A percentile compares a stretch with the other conserved stretches of the same genome.
These are phyloP conservation scores for Drosophila ogumai DNA, from an alignment of 1,140 invertebrate genomes.

Conservation along the genomic window DNA sequence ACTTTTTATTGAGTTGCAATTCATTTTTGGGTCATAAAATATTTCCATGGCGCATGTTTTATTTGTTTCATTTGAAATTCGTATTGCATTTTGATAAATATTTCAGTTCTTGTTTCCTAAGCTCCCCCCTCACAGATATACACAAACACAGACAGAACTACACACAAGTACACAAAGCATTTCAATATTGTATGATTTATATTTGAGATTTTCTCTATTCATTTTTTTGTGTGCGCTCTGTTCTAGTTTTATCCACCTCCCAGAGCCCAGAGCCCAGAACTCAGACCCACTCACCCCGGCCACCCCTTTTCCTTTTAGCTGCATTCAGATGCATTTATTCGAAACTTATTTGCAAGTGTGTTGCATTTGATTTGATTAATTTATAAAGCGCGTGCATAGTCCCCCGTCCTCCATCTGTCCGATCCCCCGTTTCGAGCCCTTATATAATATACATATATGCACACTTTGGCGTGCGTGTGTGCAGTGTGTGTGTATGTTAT, in stretches of 20 bases:
- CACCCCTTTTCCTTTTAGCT: slow-evolving; percentile 19
- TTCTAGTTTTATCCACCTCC: slow-evolving; percentile 21
- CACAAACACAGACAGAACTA: background rate
- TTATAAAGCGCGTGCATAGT: slow-evolving; percentile 58
- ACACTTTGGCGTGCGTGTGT: slow-evolving; percentile 18
- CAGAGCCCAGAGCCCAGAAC: background rate
- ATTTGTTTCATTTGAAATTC: slow-evolving; percentile 66
- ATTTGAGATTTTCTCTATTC: slow-evolving; percentile 49
- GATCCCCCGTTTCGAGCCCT: slow-evolving; percentile 4
- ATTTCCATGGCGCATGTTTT: slow-evolving; percentile 67
- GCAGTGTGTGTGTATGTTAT: slow-evolving; percentile 42
- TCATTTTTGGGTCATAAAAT: slow-evolving; percentile 64
- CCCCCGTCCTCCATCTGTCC: slow-evolving; percentile 3
- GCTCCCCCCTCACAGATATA: slow-evolving; percentile 19
- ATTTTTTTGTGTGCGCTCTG: slow-evolving; percentile 22
- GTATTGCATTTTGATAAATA: slow-evolving; percentile 72
- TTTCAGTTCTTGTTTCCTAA: slow-evolving; percentile 68
- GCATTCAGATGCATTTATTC: slow-evolving; percentile 59
- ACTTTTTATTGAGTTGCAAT: slow-evolving; percentile 73
- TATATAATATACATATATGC: slow-evolving; percentile 16
- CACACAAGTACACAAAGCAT: slow-evolving; percentile 37
- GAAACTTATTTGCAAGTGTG: slow-evolving; percentile 67
- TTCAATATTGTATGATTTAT: slow-evolving; percentile 72
- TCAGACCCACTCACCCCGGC: background rate
- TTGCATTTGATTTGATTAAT: slow-evolving; percentile 79